A percentile compares a stretch with the other conserved stretches of the same genome.
Evolutionary conservation across 2,888 invertebrate genomes (phyloP).

Genomic region (Tetheella fluctuosa): DNA sequence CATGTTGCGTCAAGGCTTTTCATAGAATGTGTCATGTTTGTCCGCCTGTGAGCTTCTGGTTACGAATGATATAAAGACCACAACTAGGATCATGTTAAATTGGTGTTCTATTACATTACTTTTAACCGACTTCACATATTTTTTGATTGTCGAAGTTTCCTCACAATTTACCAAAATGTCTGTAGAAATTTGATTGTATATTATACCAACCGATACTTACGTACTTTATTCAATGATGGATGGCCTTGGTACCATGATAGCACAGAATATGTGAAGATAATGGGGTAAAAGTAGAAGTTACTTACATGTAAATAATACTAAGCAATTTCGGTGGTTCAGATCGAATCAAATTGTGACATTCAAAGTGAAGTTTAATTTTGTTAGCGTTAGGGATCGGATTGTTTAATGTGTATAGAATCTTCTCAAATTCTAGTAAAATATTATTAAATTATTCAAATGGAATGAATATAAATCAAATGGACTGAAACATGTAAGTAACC

Average conservation of each 20-base stretch:
- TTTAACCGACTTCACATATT: no score
- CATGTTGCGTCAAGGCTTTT: background rate
- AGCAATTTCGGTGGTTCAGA: slow-evolving; percentile 3
- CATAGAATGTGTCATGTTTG: background rate
- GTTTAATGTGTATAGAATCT: slow-evolving; percentile 1
- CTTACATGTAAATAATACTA: slow-evolving; percentile 40
- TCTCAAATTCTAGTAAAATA: slow-evolving; percentile 7
- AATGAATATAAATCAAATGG: slow-evolving; percentile 14
- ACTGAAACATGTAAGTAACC: background rate
- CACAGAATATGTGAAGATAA: slow-evolving; percentile 44
- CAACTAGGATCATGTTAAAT: no score
- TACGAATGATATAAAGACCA: no score
- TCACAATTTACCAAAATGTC: no score
- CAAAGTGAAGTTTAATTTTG: slow-evolving; percentile 18
- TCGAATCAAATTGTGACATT: slow-evolving; percentile 10
- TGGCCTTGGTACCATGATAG: no score
- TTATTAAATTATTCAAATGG: slow-evolving; percentile 7
- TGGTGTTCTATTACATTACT: no score
- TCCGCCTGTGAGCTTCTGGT: no score
- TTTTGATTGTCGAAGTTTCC: no score
- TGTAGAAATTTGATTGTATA: no score
- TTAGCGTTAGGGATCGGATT: slow-evolving; percentile 13
- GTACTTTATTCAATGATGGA: no score
- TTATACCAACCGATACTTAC: no score
- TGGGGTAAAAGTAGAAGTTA: slow-evolving; percentile 27